Percentiles rank a stretch among this genome's conserved stretches.
phyloP scores from a whole-genome alignment of 2,797 vertebrate species.

The Carcharodon carcharias region DNA sequence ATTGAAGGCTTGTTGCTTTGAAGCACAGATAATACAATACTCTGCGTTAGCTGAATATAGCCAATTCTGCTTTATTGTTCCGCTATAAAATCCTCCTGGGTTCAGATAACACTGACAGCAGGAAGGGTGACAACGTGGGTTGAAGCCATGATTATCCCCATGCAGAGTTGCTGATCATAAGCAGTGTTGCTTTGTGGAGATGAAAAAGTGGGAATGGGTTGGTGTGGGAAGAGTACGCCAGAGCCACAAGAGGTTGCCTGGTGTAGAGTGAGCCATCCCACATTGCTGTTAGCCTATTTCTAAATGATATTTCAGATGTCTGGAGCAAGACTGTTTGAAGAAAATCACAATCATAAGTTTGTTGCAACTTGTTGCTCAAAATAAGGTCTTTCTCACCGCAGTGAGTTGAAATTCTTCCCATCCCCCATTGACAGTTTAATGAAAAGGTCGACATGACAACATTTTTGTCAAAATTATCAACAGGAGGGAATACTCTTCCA shows the following conservation, averaged over 20 bases:
- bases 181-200: background rate
- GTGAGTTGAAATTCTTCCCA: background rate
- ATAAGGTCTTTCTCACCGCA: background rate
- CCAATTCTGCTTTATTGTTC: background rate
- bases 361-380: background rate
- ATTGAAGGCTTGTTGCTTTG: background rate
- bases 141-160: background rate
- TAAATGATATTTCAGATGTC: background rate
- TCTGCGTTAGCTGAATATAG: background rate
- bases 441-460: background rate
- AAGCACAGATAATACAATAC: background rate
- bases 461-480: background rate
- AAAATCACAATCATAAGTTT: background rate
- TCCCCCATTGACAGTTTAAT: background rate
- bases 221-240: background rate
- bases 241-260: background rate
- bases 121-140: background rate
- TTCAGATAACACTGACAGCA: background rate
- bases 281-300: background rate
- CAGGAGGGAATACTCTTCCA: background rate
- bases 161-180: background rate
- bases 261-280: background rate
- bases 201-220: background rate
- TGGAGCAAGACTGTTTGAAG: background rate
- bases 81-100: background rate